A percentile compares a stretch with the other conserved stretches of the same genome.
phyloP scores from a whole-genome alignment of 1,140 invertebrate species.

The Sinella curviseta region DNA sequence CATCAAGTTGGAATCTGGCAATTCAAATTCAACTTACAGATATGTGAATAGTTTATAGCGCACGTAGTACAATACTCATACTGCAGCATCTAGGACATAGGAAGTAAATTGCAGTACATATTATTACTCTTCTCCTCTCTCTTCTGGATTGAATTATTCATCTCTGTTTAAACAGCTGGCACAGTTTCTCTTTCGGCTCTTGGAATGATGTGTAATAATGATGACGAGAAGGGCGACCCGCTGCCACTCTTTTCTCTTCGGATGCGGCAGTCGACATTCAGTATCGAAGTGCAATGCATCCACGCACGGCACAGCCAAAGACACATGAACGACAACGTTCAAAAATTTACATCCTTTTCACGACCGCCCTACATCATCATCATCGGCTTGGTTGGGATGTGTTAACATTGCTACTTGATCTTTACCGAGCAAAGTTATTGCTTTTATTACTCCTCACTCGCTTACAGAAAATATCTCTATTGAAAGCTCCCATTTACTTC shows the following conservation, averaged over 20 bases:
- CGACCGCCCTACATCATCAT: constrained; percentile 18
- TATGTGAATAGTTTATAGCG: neutral
- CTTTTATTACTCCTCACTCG: too few species aligned
- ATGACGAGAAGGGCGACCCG: constrained; percentile 13
- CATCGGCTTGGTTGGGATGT: neutral
- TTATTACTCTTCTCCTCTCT: neutral
- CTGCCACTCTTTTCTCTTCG: neutral
- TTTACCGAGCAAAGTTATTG: too few species aligned
- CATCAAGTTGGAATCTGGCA: neutral
- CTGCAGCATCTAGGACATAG: too few species aligned
- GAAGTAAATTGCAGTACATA: neutral
- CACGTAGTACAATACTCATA: too few species aligned
- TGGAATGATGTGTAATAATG: neutral
- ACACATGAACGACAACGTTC: neutral
- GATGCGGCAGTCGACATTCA: constrained; percentile 8
- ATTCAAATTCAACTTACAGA: neutral
- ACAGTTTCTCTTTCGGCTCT: constrained; percentile 26
- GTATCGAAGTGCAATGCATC: too few species aligned
- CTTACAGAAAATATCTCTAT: too few species aligned
- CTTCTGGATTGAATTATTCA: constrained; percentile 37
- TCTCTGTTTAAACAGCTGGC: constrained; percentile 42
- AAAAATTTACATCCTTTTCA: constrained; percentile 23
- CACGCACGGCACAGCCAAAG: neutral
- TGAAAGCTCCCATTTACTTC: too few species aligned
- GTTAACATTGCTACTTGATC: neutral